Conservation (phyloP, 2,888 invertebrate species). For the Chymomyza amoena region DNA sequence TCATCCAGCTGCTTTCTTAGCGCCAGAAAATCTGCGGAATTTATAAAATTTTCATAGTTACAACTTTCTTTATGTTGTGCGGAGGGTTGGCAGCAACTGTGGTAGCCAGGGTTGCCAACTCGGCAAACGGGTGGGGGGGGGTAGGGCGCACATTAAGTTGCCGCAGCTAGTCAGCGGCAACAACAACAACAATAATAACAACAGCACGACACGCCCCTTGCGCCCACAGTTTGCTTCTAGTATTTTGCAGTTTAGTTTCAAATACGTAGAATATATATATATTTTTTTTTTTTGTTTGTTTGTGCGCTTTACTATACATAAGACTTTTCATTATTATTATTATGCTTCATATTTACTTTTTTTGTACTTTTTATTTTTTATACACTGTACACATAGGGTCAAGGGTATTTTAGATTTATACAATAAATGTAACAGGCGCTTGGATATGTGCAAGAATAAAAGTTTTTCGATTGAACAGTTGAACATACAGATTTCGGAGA, state of each 20-base stretch:
- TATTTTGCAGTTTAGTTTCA: conserved; percentile 71
- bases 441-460: no score
- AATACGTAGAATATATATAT: conserved; percentile 47
- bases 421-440: no score
- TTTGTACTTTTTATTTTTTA: conserved; percentile 10
- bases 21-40: conserved; percentile 71
- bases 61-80: conserved; percentile 68
- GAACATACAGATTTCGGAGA: no score
- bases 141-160: neutral
- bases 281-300: conserved; percentile 39
- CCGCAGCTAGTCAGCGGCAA: neutral
- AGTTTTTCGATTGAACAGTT: no score
- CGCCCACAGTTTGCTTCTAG: conserved; percentile 38
- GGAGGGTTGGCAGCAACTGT: neutral
- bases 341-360: conserved; percentile 38
- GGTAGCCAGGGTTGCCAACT: neutral
- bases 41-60: conserved; percentile 76
- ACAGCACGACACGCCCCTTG: neutral
- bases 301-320: conserved; percentile 54
- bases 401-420: neutral
- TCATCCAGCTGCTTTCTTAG: conserved; percentile 48
- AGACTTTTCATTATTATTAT: conserved; percentile 66
- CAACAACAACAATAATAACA: neutral
- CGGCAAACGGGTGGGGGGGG: neutral
- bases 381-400: neutral